phyloP scores from a whole-genome alignment of 2,797 vertebrate species.

The Lutjanus argentimaculatus region DNA sequence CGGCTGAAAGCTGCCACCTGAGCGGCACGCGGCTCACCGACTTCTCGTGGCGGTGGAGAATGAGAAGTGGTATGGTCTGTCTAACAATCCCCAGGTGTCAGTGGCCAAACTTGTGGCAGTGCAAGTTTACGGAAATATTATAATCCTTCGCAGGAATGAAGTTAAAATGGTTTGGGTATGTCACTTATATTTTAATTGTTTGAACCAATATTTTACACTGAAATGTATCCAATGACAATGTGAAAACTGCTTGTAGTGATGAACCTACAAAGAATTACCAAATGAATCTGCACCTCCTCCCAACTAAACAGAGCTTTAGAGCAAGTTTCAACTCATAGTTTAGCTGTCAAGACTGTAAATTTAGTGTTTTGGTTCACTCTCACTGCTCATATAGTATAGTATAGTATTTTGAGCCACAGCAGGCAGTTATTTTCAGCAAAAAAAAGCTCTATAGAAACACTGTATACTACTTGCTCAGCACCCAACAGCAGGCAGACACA shows the following conservation, averaged over 20 bases:
- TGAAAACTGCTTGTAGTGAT: neutral
- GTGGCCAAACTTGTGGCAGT: slow-evolving; percentile 62
- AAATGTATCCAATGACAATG: neutral
- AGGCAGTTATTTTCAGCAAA: too few species aligned
- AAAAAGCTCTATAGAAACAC: too few species aligned
- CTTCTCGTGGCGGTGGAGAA: slow-evolving; percentile 70
- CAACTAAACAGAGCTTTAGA: too few species aligned
- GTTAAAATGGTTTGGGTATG: slow-evolving; percentile 62
- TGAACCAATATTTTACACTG: neutral
- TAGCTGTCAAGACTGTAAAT: too few species aligned
- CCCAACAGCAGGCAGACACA: too few species aligned
- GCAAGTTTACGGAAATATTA: slow-evolving; percentile 46
- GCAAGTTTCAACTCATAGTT: neutral
- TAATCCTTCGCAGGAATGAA: slow-evolving; percentile 59
- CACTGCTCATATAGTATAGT: too few species aligned
- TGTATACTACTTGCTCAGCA: too few species aligned
- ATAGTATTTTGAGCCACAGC: too few species aligned
- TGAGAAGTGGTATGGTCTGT: slow-evolving; percentile 44
- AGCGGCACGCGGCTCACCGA: slow-evolving; percentile 24
- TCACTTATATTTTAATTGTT: neutral
- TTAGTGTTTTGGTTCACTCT: too few species aligned
- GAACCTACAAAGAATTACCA: too few species aligned
- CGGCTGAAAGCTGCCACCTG: slow-evolving; percentile 54
- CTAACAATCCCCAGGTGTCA: slow-evolving; percentile 46
- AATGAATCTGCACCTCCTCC: too few species aligned